Percentiles rank a stretch among this genome's conserved stretches.
Conservation (phyloP, 2,113 vertebrate species). For the Oreocharis arfaki region DNA sequence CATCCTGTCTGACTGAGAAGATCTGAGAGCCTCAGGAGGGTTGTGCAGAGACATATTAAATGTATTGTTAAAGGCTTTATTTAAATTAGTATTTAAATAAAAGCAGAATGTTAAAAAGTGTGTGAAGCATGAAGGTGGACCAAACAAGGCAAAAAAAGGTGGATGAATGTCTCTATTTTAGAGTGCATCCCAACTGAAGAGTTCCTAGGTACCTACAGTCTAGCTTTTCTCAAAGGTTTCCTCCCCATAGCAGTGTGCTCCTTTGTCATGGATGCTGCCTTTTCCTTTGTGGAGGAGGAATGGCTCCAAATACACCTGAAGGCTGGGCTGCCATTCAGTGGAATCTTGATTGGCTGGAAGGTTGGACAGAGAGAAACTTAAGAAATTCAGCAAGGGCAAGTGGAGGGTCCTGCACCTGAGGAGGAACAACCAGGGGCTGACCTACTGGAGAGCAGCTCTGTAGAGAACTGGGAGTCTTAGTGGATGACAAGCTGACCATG, state of each 20-base stretch:
- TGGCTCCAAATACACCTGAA: background rate
- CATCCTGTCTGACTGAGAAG: background rate
- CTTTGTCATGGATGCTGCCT: background rate
- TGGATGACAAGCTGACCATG: background rate
- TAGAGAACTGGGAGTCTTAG: background rate
- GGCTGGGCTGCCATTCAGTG: fast-evolving
- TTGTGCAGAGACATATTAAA: background rate
- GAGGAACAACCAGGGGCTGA: background rate
- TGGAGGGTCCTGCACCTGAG: background rate
- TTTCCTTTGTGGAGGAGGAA: background rate
- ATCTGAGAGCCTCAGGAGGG: background rate
- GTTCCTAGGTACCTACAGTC: background rate
- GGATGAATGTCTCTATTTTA: background rate
- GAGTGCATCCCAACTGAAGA: background rate
- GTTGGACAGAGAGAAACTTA: background rate
- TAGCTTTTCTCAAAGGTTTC: background rate
- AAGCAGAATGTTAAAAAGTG: background rate
- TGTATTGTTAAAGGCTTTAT: background rate
- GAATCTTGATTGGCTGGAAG: background rate
- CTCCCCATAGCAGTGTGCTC: background rate
- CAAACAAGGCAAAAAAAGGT: background rate
- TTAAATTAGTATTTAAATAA: background rate
- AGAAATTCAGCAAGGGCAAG: background rate
- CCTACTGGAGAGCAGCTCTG: background rate
- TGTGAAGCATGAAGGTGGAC: background rate